Evolutionary conservation across 2,888 invertebrate genomes (phyloP), one percentile per base, ranked within the genome.

Genomic region (Lutraria lutraria): DNA sequence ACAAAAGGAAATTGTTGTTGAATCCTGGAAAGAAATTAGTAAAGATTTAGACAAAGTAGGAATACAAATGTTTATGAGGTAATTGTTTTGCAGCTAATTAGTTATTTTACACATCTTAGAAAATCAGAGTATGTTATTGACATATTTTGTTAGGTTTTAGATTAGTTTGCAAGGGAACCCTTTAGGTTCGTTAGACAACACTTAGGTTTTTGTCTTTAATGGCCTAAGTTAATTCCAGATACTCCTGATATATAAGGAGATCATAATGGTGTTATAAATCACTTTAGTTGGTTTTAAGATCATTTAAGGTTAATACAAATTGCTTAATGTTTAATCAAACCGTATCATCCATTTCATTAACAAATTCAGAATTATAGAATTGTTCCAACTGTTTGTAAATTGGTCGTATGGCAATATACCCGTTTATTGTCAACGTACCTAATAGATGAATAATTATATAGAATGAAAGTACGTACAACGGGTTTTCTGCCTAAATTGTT

Each of bases 21-120:
- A 94, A 43, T 93, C 94, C 16, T 95, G 95, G 95, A 92, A 92
- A 56, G 91, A 93, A 12, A 92, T 95, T 16, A 94, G 94, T 72
- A 91, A 94, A 81, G 95, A 95, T 82, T 94, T 95, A 85, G 93
- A 94, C 52, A 93, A 92, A 85, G 94, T 95, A 19, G 95, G 95
- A 54, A 93, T 95, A n/a, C 91, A 93, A 68, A 94, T 95, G 94
- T 94, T 95, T 86, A 95, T 94, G 92, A 94, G 93, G 95, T 95
- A 90, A 94, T 93, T 94, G 0, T 21, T 63, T 63, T 72, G 12
- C 56, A 19, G 56, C 21, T 6, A 56, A 43, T 43, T 43, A 43
- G 43, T 43, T 4, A 43, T 43, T 43, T 43, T 43, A 43, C 43
- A 8, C 43, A 2, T 8, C 56, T 56, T 6, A 1, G 56, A 56